phyloP scores from a whole-genome alignment of 2,888 invertebrate species.

The Callimorpha dominula region DNA sequence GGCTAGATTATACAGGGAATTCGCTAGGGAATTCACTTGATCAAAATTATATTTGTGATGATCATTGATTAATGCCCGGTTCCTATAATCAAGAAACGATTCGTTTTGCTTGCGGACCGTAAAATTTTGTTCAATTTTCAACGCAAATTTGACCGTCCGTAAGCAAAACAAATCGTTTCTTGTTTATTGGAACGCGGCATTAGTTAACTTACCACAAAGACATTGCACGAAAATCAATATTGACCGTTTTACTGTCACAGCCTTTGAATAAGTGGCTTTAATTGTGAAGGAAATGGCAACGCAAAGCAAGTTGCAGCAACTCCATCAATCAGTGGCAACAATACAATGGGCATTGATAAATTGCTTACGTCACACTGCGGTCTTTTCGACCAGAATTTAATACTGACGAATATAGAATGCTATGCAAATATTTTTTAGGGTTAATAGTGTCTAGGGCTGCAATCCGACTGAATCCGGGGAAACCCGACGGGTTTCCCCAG shows the following conservation, averaged over 20 bases:
- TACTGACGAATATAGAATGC: not conserved
- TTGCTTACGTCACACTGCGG: conserved; percentile 69
- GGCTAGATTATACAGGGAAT: too few relatives aligned
- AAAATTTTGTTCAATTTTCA: too few relatives aligned
- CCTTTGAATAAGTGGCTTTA: conserved; percentile 1
- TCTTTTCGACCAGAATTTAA: conserved; percentile 49
- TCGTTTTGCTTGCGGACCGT: too few relatives aligned
- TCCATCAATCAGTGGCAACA: conserved; percentile 44
- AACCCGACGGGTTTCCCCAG: too few relatives aligned
- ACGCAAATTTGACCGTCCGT: too few relatives aligned
- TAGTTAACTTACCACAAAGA: not conserved
- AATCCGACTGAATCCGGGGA: too few relatives aligned
- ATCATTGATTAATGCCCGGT: not conserved
- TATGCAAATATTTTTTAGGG: not conserved
- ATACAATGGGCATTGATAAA: conserved; percentile 63
- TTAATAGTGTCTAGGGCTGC: not conserved
- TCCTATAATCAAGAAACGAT: too few relatives aligned
- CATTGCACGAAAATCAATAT: not conserved
- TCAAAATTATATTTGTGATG: not conserved
- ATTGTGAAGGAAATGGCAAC: conserved; percentile 22
- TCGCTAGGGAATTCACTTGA: not conserved
- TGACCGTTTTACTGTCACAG: not conserved
- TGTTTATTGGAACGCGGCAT: too few relatives aligned
- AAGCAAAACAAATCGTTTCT: too few relatives aligned
- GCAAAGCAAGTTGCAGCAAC: conserved; percentile 34